phyloP scores from a whole-genome alignment of 2,888 invertebrate genomes.

The Ophioninae sp. region DNA sequence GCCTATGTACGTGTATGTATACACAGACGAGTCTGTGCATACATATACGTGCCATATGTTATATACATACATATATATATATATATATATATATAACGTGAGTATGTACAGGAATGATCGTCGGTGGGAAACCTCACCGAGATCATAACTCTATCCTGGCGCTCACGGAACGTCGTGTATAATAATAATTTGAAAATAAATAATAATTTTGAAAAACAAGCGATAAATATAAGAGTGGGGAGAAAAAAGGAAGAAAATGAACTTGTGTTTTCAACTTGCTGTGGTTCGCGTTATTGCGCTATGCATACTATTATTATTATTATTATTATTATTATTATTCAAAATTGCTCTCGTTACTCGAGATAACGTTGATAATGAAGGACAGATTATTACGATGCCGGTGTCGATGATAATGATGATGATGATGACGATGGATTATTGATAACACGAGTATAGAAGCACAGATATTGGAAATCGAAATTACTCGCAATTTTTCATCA shows the following conservation, averaged over 20 bases:
- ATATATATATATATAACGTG: conserved; percentile 11
- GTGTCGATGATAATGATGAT: conserved; percentile 5
- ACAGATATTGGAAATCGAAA: conserved; percentile 7
- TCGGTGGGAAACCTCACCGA: conserved; percentile 33
- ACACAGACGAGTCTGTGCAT: conserved; percentile 33
- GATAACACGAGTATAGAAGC: conserved; percentile 26
- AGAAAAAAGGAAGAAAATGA: conserved; percentile 13
- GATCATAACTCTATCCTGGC: conserved; percentile 31
- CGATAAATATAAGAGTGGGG: conserved; percentile 3
- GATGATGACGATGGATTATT: conserved; percentile 18
- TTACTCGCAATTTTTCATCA: conserved; percentile 48
- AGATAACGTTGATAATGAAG: conserved; percentile 34
- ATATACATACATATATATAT: conserved; percentile 41
- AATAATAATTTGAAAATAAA: conserved; percentile 17
- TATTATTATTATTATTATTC: conserved; percentile 40
- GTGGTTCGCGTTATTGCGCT: conserved; percentile 54
- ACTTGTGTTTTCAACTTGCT: conserved; percentile 52
- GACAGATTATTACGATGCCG: not conserved
- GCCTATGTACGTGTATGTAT: conserved; percentile 70
- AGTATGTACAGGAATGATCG: conserved; percentile 40
- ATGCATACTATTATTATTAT: conserved; percentile 46
- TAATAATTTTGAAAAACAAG: conserved; percentile 24
- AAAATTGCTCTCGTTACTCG: conserved; percentile 31
- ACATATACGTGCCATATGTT: conserved; percentile 42
- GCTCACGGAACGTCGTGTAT: conserved; percentile 60